These are phyloP conservation scores for Myotis findleyi DNA, from an alignment of 2,797 vertebrate genomes.

Conservation along the genomic window DNA sequence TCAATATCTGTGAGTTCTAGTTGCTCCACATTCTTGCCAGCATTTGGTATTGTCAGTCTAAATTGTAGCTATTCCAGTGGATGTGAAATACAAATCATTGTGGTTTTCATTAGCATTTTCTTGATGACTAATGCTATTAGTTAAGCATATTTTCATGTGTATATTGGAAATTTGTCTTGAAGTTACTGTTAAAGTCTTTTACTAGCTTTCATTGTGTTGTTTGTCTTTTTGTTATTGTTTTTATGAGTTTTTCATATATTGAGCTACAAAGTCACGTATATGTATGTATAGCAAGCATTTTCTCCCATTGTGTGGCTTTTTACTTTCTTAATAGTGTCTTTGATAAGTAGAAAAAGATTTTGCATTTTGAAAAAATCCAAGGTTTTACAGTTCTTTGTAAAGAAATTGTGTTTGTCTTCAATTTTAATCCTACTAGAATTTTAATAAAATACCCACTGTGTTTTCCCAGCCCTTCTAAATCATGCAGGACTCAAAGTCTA, in stretches of 20 bases:
- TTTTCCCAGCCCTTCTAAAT: not conserved
- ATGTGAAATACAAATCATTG: not conserved
- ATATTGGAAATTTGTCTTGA: conserved; percentile 13
- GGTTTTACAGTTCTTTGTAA: not conserved
- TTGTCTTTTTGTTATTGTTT: not conserved
- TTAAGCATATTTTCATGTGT: not conserved
- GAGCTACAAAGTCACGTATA: not conserved
- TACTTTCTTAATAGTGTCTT: conserved; percentile 6
- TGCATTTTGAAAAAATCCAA: not conserved
- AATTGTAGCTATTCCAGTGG: not conserved
- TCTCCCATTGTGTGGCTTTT: not conserved
- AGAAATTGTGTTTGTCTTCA: not conserved
- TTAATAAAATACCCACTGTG: not conserved
- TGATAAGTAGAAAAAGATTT: conserved; percentile 1
- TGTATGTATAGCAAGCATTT: not conserved
- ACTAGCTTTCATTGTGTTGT: not conserved
- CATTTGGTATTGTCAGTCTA: not conserved
- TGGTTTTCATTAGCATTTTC: conserved; percentile 18
- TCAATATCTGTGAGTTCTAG: not conserved
- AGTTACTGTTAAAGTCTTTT: not conserved
- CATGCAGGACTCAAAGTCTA: not conserved
- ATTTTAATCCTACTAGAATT: conserved; percentile 20
- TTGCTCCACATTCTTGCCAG: not conserved
- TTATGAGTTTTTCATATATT: conserved; percentile 26
- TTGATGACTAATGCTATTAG: conserved; percentile 15